phyloP scores from a whole-genome alignment of 2,888 invertebrate species.

The Agapostemon virescens region DNA sequence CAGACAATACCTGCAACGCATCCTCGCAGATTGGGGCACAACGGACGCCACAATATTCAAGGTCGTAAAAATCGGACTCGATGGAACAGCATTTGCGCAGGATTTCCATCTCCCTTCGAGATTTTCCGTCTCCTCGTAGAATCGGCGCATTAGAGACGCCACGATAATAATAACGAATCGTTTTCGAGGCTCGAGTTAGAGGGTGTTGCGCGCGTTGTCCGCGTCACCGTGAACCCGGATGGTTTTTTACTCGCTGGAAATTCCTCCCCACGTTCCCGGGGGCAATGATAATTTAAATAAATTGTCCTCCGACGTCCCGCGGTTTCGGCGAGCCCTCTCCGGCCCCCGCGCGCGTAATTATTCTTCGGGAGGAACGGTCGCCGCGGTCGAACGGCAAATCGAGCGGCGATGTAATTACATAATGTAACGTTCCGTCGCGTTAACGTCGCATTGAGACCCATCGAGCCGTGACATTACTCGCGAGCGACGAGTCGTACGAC shows the following conservation, averaged over 20 bases:
- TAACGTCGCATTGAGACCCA: constrained; percentile 37
- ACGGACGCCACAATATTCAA: too few relatives aligned
- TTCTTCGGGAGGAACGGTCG: constrained; percentile 15
- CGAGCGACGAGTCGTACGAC: background rate
- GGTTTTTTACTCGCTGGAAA: background rate
- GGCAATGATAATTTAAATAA: constrained; percentile 17
- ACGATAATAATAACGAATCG: background rate
- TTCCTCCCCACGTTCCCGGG: background rate
- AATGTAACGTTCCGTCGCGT: constrained; percentile 37
- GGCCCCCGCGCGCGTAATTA: constrained; percentile 23
- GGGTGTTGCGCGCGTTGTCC: background rate
- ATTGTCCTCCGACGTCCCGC: constrained; percentile 6
- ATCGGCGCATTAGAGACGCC: background rate
- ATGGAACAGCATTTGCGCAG: too few relatives aligned
- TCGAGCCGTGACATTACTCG: constrained; percentile 37
- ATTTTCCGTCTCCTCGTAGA: too few relatives aligned
- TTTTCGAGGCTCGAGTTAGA: background rate
- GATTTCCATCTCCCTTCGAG: too few relatives aligned
- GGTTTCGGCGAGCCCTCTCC: background rate
- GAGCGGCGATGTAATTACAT: constrained; percentile 41
- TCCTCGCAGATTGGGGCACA: too few relatives aligned
- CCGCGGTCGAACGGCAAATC: constrained; percentile 25
- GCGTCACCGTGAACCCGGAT: background rate
- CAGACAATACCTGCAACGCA: too few relatives aligned
- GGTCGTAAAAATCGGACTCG: too few relatives aligned